Evolutionary conservation across 1,140 invertebrate genomes (phyloP).

Genomic region (Melanaphis sacchari): DNA sequence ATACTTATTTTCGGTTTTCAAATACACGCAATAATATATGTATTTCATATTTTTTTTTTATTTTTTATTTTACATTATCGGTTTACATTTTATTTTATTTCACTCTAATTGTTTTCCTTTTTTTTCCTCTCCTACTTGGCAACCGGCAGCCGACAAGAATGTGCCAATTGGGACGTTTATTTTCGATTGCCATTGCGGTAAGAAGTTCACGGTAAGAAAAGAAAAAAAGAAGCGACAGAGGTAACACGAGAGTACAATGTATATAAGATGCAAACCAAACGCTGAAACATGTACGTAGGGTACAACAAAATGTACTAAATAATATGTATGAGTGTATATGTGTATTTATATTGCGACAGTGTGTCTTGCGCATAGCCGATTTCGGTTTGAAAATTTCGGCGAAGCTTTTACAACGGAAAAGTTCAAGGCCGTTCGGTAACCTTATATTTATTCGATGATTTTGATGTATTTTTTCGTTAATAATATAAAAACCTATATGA

Average conservation of each 20-base stretch:
- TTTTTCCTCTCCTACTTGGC: conserved; percentile 45
- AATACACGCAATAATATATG: neutral
- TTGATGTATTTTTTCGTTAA: neutral
- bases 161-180: conserved; percentile 57
- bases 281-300: neutral
- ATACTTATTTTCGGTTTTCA: neutral
- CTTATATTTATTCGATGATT: neutral
- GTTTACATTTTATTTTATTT: neutral
- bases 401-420: conserved; percentile 5
- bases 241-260: conserved; percentile 30
- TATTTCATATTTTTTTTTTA: neutral
- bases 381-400: neutral
- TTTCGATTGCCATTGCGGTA: conserved; percentile 38
- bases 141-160: conserved; percentile 46
- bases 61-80: neutral
- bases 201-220: conserved; percentile 51
- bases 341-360: neutral
- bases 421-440: conserved; percentile 43
- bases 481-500: neutral
- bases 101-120: neutral
- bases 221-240: neutral
- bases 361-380: neutral
- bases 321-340: neutral
- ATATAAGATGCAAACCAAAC: neutral
- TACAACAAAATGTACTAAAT: neutral